Percentiles rank a stretch among this genome's conserved stretches.
phyloP scores from a whole-genome alignment of 2,113 vertebrate species.

The Nesospiza acunhae region DNA sequence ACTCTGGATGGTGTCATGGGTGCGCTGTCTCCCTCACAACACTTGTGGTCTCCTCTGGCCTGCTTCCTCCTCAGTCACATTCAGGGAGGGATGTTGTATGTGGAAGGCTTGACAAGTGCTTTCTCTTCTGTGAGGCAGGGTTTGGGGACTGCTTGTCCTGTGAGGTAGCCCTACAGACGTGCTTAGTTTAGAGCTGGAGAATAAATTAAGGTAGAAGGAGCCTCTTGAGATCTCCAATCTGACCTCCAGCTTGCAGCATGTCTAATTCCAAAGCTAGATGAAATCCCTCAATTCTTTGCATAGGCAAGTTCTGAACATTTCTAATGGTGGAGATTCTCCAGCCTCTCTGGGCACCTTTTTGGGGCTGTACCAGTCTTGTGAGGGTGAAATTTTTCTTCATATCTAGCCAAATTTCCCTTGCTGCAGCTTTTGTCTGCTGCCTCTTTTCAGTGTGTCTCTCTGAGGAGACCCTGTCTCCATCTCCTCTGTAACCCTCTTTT shows the following conservation, averaged over 20 bases:
- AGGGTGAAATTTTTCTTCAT: not conserved
- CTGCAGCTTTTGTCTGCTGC: not conserved
- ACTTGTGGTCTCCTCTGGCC: not conserved
- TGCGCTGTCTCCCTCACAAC: not conserved
- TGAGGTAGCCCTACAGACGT: not conserved
- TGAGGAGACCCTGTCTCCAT: not conserved
- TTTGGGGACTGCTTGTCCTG: not conserved
- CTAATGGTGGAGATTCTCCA: not conserved
- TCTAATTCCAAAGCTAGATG: not conserved
- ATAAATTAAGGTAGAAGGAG: not conserved
- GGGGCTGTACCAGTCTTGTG: not conserved
- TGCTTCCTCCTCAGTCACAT: rapidly evolving
- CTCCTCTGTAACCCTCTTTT: not conserved
- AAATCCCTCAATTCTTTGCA: not conserved
- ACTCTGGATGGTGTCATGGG: not conserved
- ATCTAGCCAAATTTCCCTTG: not conserved
- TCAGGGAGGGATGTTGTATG: not conserved
- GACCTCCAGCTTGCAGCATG: not conserved
- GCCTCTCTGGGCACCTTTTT: not conserved
- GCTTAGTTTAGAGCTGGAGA: not conserved
- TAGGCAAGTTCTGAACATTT: not conserved
- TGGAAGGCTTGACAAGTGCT: not conserved
- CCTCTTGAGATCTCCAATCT: not conserved
- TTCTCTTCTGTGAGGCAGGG: not conserved
- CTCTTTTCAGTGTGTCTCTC: not conserved